phyloP scores from a whole-genome alignment of 2,888 invertebrate genomes.

The Tenodera sinensis region DNA sequence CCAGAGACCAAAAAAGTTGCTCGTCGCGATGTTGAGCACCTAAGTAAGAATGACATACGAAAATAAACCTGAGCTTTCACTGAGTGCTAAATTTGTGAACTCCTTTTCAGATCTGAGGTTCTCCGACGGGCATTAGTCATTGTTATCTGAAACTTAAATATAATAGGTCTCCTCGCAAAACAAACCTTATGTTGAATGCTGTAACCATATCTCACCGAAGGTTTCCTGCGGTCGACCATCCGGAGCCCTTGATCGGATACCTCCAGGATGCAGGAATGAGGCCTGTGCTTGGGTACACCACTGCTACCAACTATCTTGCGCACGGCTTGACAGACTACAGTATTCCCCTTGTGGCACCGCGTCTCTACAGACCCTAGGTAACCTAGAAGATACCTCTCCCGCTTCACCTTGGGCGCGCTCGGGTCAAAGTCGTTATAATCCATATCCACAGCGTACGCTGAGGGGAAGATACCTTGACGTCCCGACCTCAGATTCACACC shows the following conservation, averaged over 20 bases:
- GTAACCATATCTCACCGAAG: conserved; percentile 53
- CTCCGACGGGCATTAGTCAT: no score
- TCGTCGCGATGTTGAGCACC: no score
- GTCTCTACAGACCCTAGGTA: conserved; percentile 97
- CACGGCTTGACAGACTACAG: conserved; percentile 88
- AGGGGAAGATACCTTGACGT: conserved; percentile 92
- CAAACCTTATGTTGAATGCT: no score
- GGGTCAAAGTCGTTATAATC: conserved; percentile 96
- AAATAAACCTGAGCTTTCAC: no score
- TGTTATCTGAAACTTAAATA: no score
- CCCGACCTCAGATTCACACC: conserved; percentile 93
- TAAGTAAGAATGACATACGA: no score
- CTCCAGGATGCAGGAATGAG: conserved; percentile 84
- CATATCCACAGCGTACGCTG: conserved; percentile 95
- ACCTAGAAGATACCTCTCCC: conserved; percentile 84
- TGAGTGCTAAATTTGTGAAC: no score
- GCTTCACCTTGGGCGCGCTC: conserved; percentile 73
- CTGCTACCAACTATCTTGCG: conserved; percentile 66
- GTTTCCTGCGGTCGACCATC: conserved; percentile 87
- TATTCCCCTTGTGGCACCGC: conserved; percentile 92
- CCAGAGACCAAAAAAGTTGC: no score
- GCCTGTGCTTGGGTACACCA: conserved; percentile 44
- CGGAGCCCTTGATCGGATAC: conserved; percentile 93
- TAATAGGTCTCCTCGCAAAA: no score
- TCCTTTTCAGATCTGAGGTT: no score